Conservation (phyloP, 2,797 vertebrate genomes). For the Paguma larvata region DNA sequence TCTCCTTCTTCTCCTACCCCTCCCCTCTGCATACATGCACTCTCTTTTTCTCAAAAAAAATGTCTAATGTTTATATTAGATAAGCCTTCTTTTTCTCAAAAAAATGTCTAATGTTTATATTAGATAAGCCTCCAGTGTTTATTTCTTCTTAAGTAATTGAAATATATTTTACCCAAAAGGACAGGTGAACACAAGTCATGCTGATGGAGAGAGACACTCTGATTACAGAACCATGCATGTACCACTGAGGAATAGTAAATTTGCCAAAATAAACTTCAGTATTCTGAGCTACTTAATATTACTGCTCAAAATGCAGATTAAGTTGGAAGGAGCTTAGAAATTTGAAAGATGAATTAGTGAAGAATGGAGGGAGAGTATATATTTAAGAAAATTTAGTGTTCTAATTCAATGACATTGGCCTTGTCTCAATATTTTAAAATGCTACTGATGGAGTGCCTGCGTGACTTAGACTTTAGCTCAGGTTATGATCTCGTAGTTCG, state of each 20-base stretch:
- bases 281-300: conserved; percentile 2
- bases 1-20: too few species aligned
- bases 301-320: neutral
- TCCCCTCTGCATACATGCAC: too few species aligned
- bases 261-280: neutral
- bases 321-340: neutral
- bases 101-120: neutral
- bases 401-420: conserved; percentile 49
- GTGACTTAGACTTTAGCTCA: too few species aligned
- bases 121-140: neutral
- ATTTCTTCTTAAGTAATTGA: conserved; percentile 25
- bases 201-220: neutral
- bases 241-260: conserved; percentile 19
- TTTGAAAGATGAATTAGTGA: conserved; percentile 35
- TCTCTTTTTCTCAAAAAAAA: too few species aligned
- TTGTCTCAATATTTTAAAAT: conserved; percentile 64
- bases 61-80: conserved; percentile 4
- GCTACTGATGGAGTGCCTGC: neutral
- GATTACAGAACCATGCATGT: neutral
- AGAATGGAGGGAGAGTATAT: conserved; percentile 36
- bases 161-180: neutral
- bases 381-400: conserved; percentile 43
- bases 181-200: neutral
- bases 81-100: neutral
- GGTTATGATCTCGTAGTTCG: too few species aligned